Evolutionary conservation across 2,113 vertebrate genomes (phyloP), one percentile per base, ranked within the genome.

Genomic region (Natator depressus): DNA sequence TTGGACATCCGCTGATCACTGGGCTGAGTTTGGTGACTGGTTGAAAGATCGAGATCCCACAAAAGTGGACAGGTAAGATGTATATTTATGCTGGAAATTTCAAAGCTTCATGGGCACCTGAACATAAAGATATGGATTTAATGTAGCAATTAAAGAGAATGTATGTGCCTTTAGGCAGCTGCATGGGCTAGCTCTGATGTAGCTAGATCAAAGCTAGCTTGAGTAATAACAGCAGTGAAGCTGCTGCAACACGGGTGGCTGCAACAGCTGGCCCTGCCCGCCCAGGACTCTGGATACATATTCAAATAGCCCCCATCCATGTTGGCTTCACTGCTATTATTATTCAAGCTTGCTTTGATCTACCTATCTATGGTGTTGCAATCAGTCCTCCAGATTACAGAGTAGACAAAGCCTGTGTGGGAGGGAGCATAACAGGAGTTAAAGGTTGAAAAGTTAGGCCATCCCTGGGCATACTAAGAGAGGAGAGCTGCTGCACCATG

Each of bases 21-120:
- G 98, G 99, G 96, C 97, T 88, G 98, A 86, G 54, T 99, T 99
- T 97, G 90, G 97, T 4, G 97, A 98, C 88, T 99, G 99, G 99
- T 51, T 99, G 78, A 97, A 99, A 89, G 85, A 98, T 29, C 99
- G 92, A 79, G 98, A 99, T 78, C 97, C 99, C 76, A 97, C 87
- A 6, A 98, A 99, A 91, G 98, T 99, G 16, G 98, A 99, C 85
- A 99, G 96, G 99, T 99, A 98, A 98, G 98, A 96, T 3, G 12
- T 5, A 2, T 79, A 42, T 87, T 94, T 84, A 4, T 89, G 59
- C 49, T 82, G 50, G 24, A 80, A 88, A 27, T 91, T 91, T 50
- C 47, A 81, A 87, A 11, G 82, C 10, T 46, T 22, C 6, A 62
- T 51, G 51, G 10, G 25, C 20, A n/a, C 54, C 25, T 38, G 31